Evolutionary conservation across 2,113 vertebrate genomes (phyloP), one percentile per base, ranked within the genome.

Genomic region (Charina bottae): DNA sequence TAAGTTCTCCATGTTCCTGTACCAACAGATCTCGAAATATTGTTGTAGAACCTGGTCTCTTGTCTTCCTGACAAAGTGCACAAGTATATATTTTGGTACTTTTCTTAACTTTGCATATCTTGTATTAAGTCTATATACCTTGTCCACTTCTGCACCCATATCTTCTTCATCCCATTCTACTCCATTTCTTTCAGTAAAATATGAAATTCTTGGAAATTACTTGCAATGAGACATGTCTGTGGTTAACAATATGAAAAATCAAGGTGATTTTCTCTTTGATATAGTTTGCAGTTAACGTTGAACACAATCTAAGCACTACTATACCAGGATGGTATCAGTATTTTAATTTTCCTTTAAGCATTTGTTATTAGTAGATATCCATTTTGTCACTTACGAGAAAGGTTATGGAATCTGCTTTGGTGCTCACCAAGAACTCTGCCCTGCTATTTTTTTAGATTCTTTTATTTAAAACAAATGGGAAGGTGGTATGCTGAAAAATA

Each of bases 141-240:
- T 37, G 68, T 72, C n/a, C 13, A 72, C 5, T 13, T 33, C 17
- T 72, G 5, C n/a, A 33, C 33, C n/a, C 5, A 17, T 17, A 33
- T n/a, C 5, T 72, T 72, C 13, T 72, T 72, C 64, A 72, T 72
- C 64, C 15, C 33, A 72, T 72, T 72, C 96, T 96, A 96, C 96
- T 92, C 96, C 95, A 96, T 4, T 97, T 96, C 93, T 97, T 96
- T 95, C 94, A 94, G 72, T 0, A 0, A n/a, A 91, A 92, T 94
- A 94, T 90, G 93, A 92, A 93, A 94, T 95, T 93, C 88, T 89
- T 93, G 85, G 92, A 94, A 85, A 92, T 58, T 87, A 90, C 92
- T 96, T 94, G 93, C 92, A 96, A 94, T 93, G 93, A 96, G 94
- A 93, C 68, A 26, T 0, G 4, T 94, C 89, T 91, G 19, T 91